These are phyloP conservation scores for Brachionus rotundiformis DNA, from an alignment of 1,140 invertebrate species.

Conservation along the genomic window DNA sequence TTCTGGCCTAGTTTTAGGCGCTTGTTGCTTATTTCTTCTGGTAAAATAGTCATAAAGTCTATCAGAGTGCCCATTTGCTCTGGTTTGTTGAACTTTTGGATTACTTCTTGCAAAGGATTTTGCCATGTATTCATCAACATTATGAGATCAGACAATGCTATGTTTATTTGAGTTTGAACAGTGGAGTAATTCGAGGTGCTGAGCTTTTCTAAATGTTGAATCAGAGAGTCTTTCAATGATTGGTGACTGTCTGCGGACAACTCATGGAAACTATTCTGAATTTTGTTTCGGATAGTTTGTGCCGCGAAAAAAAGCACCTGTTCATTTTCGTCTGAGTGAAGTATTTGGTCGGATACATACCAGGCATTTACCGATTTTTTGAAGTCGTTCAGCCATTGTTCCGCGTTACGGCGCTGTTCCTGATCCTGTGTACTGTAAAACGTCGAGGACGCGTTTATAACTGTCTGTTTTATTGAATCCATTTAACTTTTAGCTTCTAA, in stretches of 20 bases:
- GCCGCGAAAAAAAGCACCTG: constrained; percentile 95
- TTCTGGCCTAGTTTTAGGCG: constrained; percentile 84
- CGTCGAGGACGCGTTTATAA: constrained; percentile 31
- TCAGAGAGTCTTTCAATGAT: constrained; percentile 83
- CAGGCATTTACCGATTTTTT: constrained; percentile 77
- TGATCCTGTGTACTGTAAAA: constrained; percentile 42
- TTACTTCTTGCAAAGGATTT: constrained; percentile 79
- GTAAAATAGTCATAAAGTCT: constrained; percentile 86
- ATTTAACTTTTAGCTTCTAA: constrained; percentile 13
- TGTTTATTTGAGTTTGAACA: constrained; percentile 72
- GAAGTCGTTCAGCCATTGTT: constrained; percentile 51
- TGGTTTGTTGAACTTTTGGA: constrained; percentile 69
- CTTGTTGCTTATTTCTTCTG: constrained; percentile 79
- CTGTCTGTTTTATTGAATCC: constrained; percentile 50
- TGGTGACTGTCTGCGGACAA: constrained; percentile 78
- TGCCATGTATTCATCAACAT: constrained; percentile 92
- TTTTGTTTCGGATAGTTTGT: constrained; percentile 91
- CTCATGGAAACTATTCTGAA: constrained; percentile 87
- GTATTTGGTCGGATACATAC: constrained; percentile 88
- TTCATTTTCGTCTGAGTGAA: constrained; percentile 80
- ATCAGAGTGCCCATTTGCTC: constrained; percentile 69
- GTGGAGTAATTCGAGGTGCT: constrained; percentile 57
- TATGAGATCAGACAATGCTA: constrained; percentile 87
- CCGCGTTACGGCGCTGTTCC: constrained; percentile 33
- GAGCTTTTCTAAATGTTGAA: constrained; percentile 83